Conservation (phyloP, 1,140 invertebrate genomes). For the Neodiprion pinetum region DNA sequence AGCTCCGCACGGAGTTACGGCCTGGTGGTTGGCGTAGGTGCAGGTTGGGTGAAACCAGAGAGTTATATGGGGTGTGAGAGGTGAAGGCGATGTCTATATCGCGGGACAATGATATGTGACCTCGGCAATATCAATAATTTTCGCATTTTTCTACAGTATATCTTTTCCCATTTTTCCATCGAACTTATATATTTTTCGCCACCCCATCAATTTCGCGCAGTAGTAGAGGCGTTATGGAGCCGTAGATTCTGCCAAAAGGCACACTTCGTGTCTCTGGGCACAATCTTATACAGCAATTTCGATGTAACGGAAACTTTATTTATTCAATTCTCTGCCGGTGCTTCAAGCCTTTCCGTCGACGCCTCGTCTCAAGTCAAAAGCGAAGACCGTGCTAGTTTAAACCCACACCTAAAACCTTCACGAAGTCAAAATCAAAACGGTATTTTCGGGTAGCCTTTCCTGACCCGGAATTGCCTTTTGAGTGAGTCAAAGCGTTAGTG, state of each 20-base stretch:
- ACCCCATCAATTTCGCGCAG: too few relatives aligned
- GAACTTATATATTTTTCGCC: background rate
- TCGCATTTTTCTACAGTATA: slow-evolving; percentile 58
- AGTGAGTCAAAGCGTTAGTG: background rate
- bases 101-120: slow-evolving; percentile 62
- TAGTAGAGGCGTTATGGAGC: too few relatives aligned
- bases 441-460: too few relatives aligned
- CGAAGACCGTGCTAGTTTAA: background rate
- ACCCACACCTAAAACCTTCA: too few relatives aligned
- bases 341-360: slow-evolving; percentile 14
- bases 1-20: slow-evolving; percentile 14
- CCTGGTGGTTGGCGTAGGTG: background rate
- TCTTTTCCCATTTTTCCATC: slow-evolving; percentile 33
- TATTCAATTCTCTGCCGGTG: background rate
- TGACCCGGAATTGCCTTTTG: background rate
- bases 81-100: slow-evolving; percentile 57
- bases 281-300: background rate
- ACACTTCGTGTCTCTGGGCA: background rate
- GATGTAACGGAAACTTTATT: background rate
- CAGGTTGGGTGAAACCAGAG: slow-evolving; percentile 7
- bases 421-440: too few relatives aligned
- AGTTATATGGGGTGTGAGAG: slow-evolving; percentile 32
- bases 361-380: slow-evolving; percentile 18
- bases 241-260: too few relatives aligned
- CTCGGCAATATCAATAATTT: slow-evolving; percentile 62